A percentile compares a stretch with the other conserved stretches of the same genome.
phyloP scores from a whole-genome alignment of 2,113 vertebrate genomes.

The Sinocyclocheilus anophthalmus region DNA sequence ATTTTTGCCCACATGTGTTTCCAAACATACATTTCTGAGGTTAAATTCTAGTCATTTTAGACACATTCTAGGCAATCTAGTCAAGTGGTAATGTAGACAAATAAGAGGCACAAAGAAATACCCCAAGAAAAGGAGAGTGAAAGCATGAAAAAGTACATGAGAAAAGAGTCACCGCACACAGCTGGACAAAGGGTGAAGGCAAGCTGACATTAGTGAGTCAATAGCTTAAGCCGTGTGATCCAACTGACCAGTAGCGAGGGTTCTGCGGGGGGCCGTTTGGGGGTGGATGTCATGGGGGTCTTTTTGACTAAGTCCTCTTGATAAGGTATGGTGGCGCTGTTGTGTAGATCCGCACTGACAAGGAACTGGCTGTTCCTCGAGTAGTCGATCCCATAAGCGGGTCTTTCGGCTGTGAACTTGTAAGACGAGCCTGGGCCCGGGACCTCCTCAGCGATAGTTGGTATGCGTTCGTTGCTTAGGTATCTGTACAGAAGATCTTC shows the following conservation, averaged over 20 bases:
- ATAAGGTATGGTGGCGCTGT: conserved; percentile 87
- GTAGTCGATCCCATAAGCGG: conserved; percentile 84
- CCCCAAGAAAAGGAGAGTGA: conserved; percentile 1
- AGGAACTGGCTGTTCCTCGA: conserved; percentile 84
- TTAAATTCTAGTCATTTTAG: conserved; percentile 21
- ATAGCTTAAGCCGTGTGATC: conserved; percentile 86
- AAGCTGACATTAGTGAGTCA: conserved; percentile 85
- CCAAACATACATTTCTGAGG: conserved; percentile 40
- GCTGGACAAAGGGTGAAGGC: conserved; percentile 30
- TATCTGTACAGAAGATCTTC: conserved; percentile 83
- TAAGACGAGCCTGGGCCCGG: conserved; percentile 70
- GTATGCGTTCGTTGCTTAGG: conserved; percentile 91
- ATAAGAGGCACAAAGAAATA: conserved; percentile 43
- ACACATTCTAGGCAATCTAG: conserved; percentile 30
- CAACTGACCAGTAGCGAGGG: conserved; percentile 84
- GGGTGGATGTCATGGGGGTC: conserved; percentile 56
- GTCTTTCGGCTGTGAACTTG: conserved; percentile 71
- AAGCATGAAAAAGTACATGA: conserved; percentile 12
- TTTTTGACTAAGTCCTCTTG: conserved; percentile 83
- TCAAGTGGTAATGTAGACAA: conserved; percentile 29
- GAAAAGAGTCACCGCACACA: conserved; percentile 32
- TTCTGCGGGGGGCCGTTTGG: conserved; percentile 73
- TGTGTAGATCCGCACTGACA: conserved; percentile 82
- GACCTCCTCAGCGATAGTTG: conserved; percentile 85
- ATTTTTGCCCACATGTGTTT: conserved; percentile 26